Percentiles rank a stretch among this genome's conserved stretches.
Conservation (phyloP, 2,113 vertebrate genomes). For the Candoia aspera region DNA sequence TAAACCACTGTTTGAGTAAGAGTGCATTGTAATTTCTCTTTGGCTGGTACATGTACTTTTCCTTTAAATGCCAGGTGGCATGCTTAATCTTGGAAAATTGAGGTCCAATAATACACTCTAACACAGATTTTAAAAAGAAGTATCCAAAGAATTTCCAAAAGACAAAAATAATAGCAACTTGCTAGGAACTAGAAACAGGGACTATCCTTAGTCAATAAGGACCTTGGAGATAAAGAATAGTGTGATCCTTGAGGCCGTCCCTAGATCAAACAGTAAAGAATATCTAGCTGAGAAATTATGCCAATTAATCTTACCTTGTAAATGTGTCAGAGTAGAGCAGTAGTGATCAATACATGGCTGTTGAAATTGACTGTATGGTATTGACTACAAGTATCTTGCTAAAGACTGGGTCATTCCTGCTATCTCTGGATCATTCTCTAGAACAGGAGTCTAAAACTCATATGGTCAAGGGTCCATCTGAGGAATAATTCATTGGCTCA, state of each 20-base stretch:
- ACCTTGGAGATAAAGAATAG: neutral
- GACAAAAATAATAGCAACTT: neutral
- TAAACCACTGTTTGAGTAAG: neutral
- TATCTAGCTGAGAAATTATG: neutral
- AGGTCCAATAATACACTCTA: neutral
- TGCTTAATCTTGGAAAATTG: neutral
- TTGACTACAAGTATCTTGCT: neutral
- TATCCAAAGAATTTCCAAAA: neutral
- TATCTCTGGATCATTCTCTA: neutral
- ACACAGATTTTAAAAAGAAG: neutral
- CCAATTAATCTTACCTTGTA: neutral
- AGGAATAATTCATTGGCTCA: neutral
- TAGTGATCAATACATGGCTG: neutral
- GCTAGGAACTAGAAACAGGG: neutral
- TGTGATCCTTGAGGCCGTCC: neutral
- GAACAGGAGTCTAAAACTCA: neutral
- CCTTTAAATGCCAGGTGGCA: neutral
- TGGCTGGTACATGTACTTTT: neutral
- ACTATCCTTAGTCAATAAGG: neutral
- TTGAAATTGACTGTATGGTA: neutral
- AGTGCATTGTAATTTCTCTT: neutral
- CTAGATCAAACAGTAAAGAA: neutral
- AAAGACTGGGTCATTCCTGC: neutral
- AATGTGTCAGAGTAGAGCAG: slow-evolving; percentile 10
- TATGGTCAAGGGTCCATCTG: neutral